Evolutionary conservation across 1,140 invertebrate genomes (phyloP).

Genomic region (Ooceraea biroi): DNA sequence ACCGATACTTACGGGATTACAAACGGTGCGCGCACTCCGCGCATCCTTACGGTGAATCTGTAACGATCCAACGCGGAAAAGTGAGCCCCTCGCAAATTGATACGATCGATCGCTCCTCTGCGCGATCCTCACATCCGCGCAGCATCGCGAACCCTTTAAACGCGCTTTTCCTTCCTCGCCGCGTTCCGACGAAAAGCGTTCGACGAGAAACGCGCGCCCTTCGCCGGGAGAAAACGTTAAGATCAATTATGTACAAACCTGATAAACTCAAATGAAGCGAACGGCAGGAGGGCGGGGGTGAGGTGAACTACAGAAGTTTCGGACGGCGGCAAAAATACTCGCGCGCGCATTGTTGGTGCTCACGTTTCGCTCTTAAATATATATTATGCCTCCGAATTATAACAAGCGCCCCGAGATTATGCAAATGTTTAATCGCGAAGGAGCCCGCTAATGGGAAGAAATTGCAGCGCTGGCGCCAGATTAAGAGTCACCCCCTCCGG

Average conservation of each 20-base stretch:
- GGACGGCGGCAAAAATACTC: constrained; percentile 34
- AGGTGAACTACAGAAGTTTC: constrained; percentile 25
- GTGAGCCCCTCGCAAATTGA: constrained; percentile 5
- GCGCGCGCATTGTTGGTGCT: constrained; percentile 67
- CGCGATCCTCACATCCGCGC: no score
- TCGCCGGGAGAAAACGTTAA: not conserved
- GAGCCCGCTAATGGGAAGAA: constrained; percentile 85
- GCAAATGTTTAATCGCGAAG: constrained; percentile 85
- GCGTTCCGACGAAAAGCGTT: not conserved
- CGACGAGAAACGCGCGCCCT: not conserved
- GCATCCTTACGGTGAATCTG: constrained; percentile 27
- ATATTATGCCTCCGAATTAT: constrained; percentile 76
- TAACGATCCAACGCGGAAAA: constrained; percentile 8
- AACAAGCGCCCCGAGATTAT: constrained; percentile 82
- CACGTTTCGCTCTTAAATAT: constrained; percentile 67
- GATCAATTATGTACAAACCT: constrained; percentile 29
- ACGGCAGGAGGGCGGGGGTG: not conserved
- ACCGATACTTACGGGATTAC: constrained; percentile 33
- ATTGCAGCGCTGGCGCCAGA: constrained; percentile 85
- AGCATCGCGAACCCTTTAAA: not conserved
- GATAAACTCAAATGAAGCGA: constrained; percentile 23
- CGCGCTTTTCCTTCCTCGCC: not conserved
- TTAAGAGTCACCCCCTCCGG: constrained; percentile 80
- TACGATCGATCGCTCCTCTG: not conserved
- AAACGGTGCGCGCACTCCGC: not conserved